Evolutionary conservation across 2,888 invertebrate species (phyloP).

Genomic region (Agelastica alni): DNA sequence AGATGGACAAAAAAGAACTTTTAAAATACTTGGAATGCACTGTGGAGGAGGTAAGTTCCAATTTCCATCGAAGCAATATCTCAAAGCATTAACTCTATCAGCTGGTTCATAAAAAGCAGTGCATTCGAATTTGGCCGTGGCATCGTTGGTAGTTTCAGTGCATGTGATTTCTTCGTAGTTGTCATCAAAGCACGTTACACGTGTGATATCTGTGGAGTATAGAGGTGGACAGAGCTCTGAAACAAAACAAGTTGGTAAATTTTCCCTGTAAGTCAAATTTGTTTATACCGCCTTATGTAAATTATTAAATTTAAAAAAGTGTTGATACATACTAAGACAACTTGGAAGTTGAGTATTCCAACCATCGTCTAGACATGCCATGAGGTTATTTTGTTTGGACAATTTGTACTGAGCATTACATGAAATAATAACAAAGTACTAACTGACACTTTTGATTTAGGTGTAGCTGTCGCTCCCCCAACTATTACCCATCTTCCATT

Average conservation of each 20-base stretch:
- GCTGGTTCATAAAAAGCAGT: constrained; percentile 41
- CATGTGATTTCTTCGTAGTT: constrained; percentile 34
- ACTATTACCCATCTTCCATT: constrained; percentile 39
- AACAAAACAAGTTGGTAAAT: not conserved
- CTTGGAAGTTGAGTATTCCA: constrained; percentile 31
- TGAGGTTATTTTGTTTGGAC: constrained; percentile 19
- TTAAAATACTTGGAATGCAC: constrained; percentile 49
- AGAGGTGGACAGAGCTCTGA: constrained; percentile 37
- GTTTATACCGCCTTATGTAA: not conserved
- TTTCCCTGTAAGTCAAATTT: not conserved
- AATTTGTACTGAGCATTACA: constrained; percentile 37
- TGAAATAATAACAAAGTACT: constrained; percentile 31
- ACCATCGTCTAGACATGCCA: constrained; percentile 19
- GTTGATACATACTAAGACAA: constrained; percentile 37
- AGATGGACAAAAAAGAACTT: no score
- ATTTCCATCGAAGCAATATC: constrained; percentile 37
- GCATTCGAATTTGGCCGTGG: constrained; percentile 41
- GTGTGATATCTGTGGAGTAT: constrained; percentile 25
- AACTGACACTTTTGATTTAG: constrained; percentile 30
- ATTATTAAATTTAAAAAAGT: no score
- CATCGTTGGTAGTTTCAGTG: constrained; percentile 39
- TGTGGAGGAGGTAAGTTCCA: constrained; percentile 40
- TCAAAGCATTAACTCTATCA: constrained; percentile 4
- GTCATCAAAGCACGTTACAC: constrained; percentile 33
- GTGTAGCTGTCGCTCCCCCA: constrained; percentile 9